These are phyloP conservation scores for Falco novaeseelandiae DNA, from an alignment of 2,797 vertebrate genomes.

Conservation along the genomic window DNA sequence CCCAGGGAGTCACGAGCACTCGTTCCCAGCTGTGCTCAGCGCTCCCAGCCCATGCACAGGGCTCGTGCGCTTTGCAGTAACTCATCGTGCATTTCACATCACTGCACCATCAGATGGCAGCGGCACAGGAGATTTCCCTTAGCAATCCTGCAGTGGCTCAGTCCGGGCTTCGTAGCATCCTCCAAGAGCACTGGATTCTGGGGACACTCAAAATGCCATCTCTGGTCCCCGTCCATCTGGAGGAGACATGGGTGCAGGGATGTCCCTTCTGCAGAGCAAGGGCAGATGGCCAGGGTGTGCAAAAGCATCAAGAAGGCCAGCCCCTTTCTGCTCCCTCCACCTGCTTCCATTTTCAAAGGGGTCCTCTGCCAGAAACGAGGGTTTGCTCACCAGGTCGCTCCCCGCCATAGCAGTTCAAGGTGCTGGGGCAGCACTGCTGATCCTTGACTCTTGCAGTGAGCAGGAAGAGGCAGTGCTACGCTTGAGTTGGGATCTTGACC, in stretches of 20 bases:
- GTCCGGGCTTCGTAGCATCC: not conserved
- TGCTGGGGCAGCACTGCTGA: not conserved
- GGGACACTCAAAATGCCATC: not conserved
- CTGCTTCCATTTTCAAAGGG: not conserved
- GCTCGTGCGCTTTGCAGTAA: not conserved
- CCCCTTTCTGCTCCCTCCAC: not conserved
- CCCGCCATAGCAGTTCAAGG: not conserved
- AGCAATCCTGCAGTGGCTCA: not conserved
- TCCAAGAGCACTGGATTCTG: not conserved
- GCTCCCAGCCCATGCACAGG: fast-evolving
- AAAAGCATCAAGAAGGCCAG: not conserved
- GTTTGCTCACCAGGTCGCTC: not conserved
- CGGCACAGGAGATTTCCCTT: not conserved
- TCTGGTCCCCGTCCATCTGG: not conserved
- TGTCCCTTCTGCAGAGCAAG: not conserved
- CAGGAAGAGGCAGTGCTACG: fast-evolving
- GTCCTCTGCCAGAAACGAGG: not conserved
- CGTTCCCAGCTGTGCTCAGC: fast-evolving
- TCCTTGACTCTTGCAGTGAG: fast-evolving
- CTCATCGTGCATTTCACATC: not conserved
- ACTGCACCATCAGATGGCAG: not conserved
- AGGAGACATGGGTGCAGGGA: not conserved
- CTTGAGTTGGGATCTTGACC: not conserved
- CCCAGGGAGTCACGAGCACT: not conserved
- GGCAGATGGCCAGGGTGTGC: not conserved